Conservation (phyloP, 1,140 invertebrate genomes). For the Drosophila chauvacae region DNA sequence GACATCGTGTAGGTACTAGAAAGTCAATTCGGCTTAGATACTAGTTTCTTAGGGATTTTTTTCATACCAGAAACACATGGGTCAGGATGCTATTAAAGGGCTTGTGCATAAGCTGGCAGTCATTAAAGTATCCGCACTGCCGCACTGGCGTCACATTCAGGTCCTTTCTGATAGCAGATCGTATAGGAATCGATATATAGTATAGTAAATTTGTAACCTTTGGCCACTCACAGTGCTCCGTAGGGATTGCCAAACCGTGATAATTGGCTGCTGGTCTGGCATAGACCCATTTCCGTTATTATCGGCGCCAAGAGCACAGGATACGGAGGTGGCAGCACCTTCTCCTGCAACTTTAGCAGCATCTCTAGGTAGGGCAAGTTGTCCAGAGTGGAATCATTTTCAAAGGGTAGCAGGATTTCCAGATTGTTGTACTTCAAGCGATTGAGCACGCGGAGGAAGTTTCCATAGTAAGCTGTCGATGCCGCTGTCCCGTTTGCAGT, state of each 20-base stretch:
- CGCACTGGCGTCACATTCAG: slow-evolving; percentile 13
- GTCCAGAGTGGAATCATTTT: slow-evolving; percentile 56
- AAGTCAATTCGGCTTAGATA: background rate
- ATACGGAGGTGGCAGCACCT: slow-evolving; percentile 4
- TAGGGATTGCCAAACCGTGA: slow-evolving; percentile 62
- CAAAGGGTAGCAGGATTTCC: slow-evolving; percentile 50
- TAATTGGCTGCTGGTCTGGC: slow-evolving; percentile 62
- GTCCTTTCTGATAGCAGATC: slow-evolving; percentile 1
- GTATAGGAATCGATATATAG: background rate
- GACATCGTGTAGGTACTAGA: slow-evolving; percentile 69
- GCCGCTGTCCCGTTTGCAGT: background rate
- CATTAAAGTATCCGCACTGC: slow-evolving; percentile 47
- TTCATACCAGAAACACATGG: slow-evolving; percentile 30
- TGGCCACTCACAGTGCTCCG: slow-evolving; percentile 42
- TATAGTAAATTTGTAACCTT: background rate
- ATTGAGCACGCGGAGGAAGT: slow-evolving; percentile 60
- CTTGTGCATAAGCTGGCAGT: slow-evolving; percentile 40
- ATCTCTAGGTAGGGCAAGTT: slow-evolving; percentile 51
- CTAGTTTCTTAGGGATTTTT: background rate
- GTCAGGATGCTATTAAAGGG: slow-evolving; percentile 40
- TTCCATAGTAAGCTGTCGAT: slow-evolving; percentile 43
- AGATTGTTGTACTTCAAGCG: slow-evolving; percentile 53
- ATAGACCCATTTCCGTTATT: slow-evolving; percentile 72
- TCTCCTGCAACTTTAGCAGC: slow-evolving; percentile 36
- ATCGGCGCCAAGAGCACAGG: slow-evolving; percentile 34